Evolutionary conservation across 2,113 vertebrate genomes (phyloP).

Genomic region (Periophthalmodon schlosseri): DNA sequence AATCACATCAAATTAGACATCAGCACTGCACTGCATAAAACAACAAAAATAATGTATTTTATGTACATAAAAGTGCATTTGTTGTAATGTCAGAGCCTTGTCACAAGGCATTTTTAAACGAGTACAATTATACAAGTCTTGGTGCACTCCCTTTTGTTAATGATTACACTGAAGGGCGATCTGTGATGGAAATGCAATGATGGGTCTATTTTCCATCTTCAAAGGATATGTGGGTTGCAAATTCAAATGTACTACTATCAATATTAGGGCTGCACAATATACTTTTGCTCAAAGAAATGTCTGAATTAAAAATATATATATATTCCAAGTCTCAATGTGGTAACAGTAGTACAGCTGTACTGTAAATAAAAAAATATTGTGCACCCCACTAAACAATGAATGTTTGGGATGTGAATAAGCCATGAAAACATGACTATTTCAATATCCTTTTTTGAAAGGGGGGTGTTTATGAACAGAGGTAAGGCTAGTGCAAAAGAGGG

Average conservation of each 20-base stretch:
- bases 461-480: constrained; percentile 16
- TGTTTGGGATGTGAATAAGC: constrained; percentile 25
- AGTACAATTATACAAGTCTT: constrained; percentile 38
- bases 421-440: constrained; percentile 33
- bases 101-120: constrained; percentile 57
- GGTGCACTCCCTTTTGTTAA: constrained; percentile 33
- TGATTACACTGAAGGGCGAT: constrained; percentile 56
- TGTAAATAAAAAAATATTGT: background rate
- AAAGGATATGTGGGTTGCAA: constrained; percentile 58
- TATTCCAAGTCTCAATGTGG: background rate
- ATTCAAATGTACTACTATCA: constrained; percentile 51
- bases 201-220: constrained; percentile 47
- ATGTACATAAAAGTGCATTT: constrained; percentile 76
- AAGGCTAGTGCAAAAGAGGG: constrained; percentile 32
- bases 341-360: background rate
- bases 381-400: constrained; percentile 6
- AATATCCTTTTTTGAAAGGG: constrained; percentile 55
- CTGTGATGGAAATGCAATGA: constrained; percentile 38
- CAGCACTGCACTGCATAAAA: constrained; percentile 52
- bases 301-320: background rate
- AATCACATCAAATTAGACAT: constrained; percentile 28
- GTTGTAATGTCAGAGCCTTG: constrained; percentile 55
- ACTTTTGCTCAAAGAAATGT: background rate
- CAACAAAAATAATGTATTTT: constrained; percentile 58
- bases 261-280: constrained; percentile 14